A percentile compares a stretch with the other conserved stretches of the same genome.
Evolutionary conservation across 2,888 invertebrate species (phyloP).

Genomic region (Bellardia bayeri): DNA sequence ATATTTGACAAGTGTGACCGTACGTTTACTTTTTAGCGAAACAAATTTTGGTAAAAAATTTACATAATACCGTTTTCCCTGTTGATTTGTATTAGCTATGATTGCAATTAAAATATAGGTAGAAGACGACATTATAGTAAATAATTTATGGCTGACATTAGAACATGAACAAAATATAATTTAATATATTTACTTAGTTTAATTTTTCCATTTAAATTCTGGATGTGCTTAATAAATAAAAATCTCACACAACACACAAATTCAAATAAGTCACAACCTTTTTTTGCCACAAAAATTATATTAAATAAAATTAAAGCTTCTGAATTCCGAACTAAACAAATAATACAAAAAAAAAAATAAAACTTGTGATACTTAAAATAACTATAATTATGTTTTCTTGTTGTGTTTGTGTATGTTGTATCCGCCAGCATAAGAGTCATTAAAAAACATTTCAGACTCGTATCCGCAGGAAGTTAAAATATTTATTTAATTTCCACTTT

Average conservation of each 20-base stretch:
- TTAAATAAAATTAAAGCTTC: neutral
- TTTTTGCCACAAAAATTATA: neutral
- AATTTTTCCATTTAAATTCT: neutral
- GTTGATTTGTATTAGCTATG: too few relatives aligned
- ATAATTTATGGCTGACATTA: too few relatives aligned
- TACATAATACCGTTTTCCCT: too few relatives aligned
- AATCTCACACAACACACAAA: neutral
- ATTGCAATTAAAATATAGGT: too few relatives aligned
- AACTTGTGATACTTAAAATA: conserved; percentile 1
- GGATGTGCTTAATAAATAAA: neutral
- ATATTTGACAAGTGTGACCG: too few relatives aligned
- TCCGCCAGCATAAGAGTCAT: conserved; percentile 41
- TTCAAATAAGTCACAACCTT: neutral
- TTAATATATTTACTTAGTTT: too few relatives aligned
- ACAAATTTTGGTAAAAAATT: too few relatives aligned
- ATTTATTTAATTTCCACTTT: conserved; percentile 57
- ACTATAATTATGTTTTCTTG: neutral
- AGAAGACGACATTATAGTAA: too few relatives aligned
- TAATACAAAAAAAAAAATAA: neutral
- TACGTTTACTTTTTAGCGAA: too few relatives aligned
- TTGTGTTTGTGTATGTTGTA: neutral
- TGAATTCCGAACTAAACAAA: neutral
- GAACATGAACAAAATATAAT: too few relatives aligned
- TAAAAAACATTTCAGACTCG: conserved; percentile 52
- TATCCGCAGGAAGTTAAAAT: conserved; percentile 66